Percentiles rank a stretch among this genome's conserved stretches.
Evolutionary conservation across 2,888 invertebrate species (phyloP).

Genomic region (Lamellibrachia satsuma): DNA sequence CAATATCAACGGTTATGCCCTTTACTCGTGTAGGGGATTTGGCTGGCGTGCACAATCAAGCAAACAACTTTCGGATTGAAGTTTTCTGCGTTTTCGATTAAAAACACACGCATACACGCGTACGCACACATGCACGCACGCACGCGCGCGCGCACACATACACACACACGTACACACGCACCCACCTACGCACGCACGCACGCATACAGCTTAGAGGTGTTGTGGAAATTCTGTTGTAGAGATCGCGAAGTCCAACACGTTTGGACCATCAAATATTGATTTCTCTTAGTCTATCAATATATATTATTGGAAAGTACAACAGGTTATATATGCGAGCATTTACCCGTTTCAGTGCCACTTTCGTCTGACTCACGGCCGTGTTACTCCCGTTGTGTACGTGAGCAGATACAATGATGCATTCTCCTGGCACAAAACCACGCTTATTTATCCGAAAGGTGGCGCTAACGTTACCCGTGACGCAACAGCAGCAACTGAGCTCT

Average conservation of each 20-base stretch:
- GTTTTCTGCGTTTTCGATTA: background rate
- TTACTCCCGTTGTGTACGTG: constrained; percentile 40
- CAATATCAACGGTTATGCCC: too few relatives aligned
- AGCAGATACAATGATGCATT: constrained; percentile 40
- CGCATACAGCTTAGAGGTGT: background rate
- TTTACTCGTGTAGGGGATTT: too few relatives aligned
- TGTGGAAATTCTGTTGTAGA: too few relatives aligned
- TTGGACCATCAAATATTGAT: too few relatives aligned
- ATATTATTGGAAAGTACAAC: constrained; percentile 22
- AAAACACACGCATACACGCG: background rate
- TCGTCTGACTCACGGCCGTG: constrained; percentile 33
- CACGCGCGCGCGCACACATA: background rate
- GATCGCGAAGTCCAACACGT: too few relatives aligned
- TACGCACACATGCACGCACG: background rate
- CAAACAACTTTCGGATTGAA: too few relatives aligned
- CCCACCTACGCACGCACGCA: background rate
- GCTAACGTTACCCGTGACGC: constrained; percentile 30
- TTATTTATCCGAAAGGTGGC: constrained; percentile 36
- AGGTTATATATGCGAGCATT: constrained; percentile 7
- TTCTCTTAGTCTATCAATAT: too few relatives aligned
- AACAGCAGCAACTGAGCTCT: constrained; percentile 37
- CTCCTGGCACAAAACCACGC: constrained; percentile 46
- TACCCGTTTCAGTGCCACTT: constrained; percentile 42
- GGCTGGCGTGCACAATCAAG: too few relatives aligned
- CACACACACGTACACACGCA: background rate